Evolutionary conservation across 2,113 vertebrate species (phyloP), one percentile per base, ranked within the genome.

Genomic region (Platysteira castanea): DNA sequence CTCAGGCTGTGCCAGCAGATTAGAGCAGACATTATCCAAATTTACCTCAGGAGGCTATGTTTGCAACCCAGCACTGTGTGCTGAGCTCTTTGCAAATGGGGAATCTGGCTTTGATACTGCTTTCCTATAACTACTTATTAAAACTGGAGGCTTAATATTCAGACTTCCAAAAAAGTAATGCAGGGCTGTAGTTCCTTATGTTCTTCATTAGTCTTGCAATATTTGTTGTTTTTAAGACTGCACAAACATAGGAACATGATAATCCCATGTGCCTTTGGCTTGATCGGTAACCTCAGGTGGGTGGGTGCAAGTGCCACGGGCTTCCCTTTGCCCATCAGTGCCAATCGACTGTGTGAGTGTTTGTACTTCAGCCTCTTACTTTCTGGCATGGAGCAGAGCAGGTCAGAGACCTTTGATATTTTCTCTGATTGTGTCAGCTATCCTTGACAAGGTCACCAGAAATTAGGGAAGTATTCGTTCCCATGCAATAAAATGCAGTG

Each of bases 291-390:
- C 20, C 10, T 14, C 37, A 73, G 22, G 13, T 18, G 22, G 23
- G 19, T 64, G 52, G 21, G 6, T 63, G 31, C 13, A n/a, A 59
- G 24, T 37, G 41, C n/a, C 17, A 4, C 0, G 2, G 5, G 15
- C 7, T 17, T 89, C 19, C 15, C 30, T 81, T 60, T 87, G 56
- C 31, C 11, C 7, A 5, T 24, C 35, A 33, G 8, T 26, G 44
- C 23, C n/a, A 57, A 44, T 35, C 35, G 11, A 47, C 18, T 26
- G 1, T 0, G 0, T 17, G 6, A 12, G 50, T 56, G 39, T n/a
- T 46, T 4, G 1, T 31, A 42, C 5, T 68, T 56, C 41, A 85
- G 8, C 9, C 35, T n/a, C 47, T 53, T 8, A 52, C 30, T 0
- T 1, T 44, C 33, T 79, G 41, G 22, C 28, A 37, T 42, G 46